Evolutionary conservation across 2,888 invertebrate species (phyloP).

Genomic region (Drosophila vallismaia): DNA sequence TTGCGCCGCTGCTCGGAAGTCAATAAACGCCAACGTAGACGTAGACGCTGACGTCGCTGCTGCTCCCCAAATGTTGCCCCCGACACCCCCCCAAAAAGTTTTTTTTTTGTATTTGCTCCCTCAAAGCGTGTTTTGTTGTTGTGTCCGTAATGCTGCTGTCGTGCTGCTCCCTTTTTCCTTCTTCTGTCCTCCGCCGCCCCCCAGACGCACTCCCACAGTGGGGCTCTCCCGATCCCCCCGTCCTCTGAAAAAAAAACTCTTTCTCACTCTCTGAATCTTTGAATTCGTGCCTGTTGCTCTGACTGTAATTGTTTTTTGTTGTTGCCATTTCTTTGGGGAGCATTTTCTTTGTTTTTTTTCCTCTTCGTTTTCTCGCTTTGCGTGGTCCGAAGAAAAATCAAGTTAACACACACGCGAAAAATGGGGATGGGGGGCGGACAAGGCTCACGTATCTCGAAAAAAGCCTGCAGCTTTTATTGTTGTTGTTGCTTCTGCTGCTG

Average conservation of each 20-base stretch:
- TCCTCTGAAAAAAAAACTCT: neutral
- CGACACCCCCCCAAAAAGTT: constrained; percentile 16
- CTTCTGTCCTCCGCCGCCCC: neutral
- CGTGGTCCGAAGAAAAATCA: constrained; percentile 73
- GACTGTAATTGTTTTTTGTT: constrained; percentile 49
- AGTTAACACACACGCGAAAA: constrained; percentile 71
- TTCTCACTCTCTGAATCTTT: constrained; percentile 53
- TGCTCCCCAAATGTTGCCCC: constrained; percentile 27
- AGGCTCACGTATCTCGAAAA: constrained; percentile 47
- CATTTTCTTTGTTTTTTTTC: constrained; percentile 78
- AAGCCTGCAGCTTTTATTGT: constrained; percentile 58
- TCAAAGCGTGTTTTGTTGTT: constrained; percentile 6
- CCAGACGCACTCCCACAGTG: constrained; percentile 12
- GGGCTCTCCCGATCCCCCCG: neutral
- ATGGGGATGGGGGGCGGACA: constrained; percentile 23
- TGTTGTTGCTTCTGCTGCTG: constrained; percentile 51
- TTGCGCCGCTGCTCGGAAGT: constrained; percentile 55
- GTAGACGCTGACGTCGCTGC: constrained; percentile 45
- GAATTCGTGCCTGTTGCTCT: constrained; percentile 68
- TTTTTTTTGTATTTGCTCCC: constrained; percentile 7
- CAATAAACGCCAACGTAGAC: constrained; percentile 57
- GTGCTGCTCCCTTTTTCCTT: constrained; percentile 34
- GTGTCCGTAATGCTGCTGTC: constrained; percentile 16
- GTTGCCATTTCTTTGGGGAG: constrained; percentile 44
- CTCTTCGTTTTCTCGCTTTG: constrained; percentile 18